Evolutionary conservation across 2,888 invertebrate genomes (phyloP).

Genomic region (Melinopterus prodromus): DNA sequence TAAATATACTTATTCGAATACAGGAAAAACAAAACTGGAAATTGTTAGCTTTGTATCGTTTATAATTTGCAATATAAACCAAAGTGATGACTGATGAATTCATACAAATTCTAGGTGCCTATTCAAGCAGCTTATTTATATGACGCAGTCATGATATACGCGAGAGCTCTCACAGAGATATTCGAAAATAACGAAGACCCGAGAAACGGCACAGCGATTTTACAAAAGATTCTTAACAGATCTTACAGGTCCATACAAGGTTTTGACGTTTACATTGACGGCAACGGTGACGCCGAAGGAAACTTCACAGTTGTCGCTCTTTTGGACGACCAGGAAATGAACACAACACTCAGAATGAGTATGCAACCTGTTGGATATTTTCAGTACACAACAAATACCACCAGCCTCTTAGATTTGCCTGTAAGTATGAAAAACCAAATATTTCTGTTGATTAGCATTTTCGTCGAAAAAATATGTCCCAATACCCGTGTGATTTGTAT

Average conservation of each 20-base stretch:
- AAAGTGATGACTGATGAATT: not conserved
- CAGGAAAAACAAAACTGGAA: not conserved
- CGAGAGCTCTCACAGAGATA: conserved; percentile 79
- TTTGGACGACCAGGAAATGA: conserved; percentile 67
- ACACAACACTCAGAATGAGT: conserved; percentile 69
- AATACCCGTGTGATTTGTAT: too few species aligned
- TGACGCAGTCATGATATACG: conserved; percentile 89
- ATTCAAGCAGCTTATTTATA: conserved; percentile 86
- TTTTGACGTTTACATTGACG: conserved; percentile 85
- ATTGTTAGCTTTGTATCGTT: not conserved
- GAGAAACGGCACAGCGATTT: conserved; percentile 78
- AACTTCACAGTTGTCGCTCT: conserved; percentile 89
- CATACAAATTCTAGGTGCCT: conserved; percentile 67
- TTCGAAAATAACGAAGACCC: conserved; percentile 73
- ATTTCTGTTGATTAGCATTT: too few species aligned
- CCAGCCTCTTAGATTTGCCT: conserved; percentile 65
- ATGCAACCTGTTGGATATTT: conserved; percentile 83
- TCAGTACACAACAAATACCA: conserved; percentile 66
- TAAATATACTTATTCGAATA: too few species aligned
- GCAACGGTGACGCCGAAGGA: conserved; percentile 89
- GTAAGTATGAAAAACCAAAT: conserved; percentile 62
- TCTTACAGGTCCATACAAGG: conserved; percentile 82
- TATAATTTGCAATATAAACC: not conserved
- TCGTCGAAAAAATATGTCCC: too few species aligned
- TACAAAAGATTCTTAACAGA: conserved; percentile 78